Evolutionary conservation across 2,888 invertebrate genomes (phyloP), one percentile per base, ranked within the genome.

Genomic region (Sycophila texana): DNA sequence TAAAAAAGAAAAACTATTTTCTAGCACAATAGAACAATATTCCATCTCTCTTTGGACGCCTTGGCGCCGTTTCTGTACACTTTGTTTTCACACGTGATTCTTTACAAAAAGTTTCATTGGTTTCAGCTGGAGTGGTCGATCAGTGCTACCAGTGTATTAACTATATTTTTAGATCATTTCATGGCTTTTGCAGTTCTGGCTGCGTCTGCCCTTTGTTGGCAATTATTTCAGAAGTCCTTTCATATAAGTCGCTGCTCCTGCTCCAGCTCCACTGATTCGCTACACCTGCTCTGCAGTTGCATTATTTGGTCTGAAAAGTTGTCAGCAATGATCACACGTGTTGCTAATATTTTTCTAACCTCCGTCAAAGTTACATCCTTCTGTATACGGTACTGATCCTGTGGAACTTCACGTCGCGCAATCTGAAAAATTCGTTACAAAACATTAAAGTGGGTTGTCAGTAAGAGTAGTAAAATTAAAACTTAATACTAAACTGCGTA

Each of bases 391-490:
- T 3, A 39, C 39, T 39, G 39, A 39, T 39, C 10, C 39, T 39
- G 39, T 10, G 39, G 39, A 39, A 39, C 39, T 7, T 39, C 39
- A 39, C 47, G 47, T 39, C 13, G 22, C 39, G 68, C 75, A 75
- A 75, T 80, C 79, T 80, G 79, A 66, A 80, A 39, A 80, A 55
- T 30, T 55, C 30, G 61, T 63, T 67, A 22, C 4, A 61, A 61
- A 75, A 39, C 30, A 26, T 53, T 60, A 67, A 67, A 39, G 7
- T 39, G 39, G 39, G 1, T 39, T 39, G 39, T 39, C 39, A 10
- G 5, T 67, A 67, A 72, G 57, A 22, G 71, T 16, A 5, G 22
- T 49, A 26, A 58, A 67, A 16, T 74, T 67, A 60, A 68, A 22
- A 22, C 26, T n/a, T 39, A 70, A 22, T 20, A 47, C 10, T 22